Evolutionary conservation across 1,140 invertebrate genomes (phyloP).

Genomic region (Lepidurus packardi): DNA sequence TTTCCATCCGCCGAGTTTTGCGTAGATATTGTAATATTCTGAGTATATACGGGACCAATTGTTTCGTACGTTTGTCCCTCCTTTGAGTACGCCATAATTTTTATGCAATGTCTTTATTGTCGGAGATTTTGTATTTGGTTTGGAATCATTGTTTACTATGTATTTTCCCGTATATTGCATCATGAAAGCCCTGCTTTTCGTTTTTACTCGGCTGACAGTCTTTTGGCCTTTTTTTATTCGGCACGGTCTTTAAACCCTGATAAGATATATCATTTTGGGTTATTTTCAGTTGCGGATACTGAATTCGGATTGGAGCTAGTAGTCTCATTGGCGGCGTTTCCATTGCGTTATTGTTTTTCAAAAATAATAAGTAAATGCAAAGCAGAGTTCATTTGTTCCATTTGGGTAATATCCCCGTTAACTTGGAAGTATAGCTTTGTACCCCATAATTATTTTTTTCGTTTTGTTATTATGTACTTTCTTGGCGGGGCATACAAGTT

Average conservation of each 20-base stretch:
- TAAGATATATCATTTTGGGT: background rate
- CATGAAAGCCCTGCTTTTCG: background rate
- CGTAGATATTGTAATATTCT: background rate
- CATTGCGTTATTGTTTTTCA: slow-evolving; percentile 9
- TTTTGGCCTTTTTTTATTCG: background rate
- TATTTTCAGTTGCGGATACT: slow-evolving; percentile 17
- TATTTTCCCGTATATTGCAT: background rate
- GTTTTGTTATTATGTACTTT: background rate
- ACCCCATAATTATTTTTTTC: background rate
- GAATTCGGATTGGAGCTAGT: background rate
- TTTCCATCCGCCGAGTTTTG: background rate
- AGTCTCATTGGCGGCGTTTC: slow-evolving; percentile 13
- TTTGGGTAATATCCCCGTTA: background rate
- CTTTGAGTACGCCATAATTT: slow-evolving; percentile 3
- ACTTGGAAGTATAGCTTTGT: background rate
- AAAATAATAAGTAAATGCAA: background rate
- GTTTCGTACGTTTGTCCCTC: background rate
- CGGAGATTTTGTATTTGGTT: background rate
- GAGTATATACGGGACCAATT: background rate
- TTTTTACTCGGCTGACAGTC: background rate
- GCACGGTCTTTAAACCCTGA: slow-evolving; percentile 6
- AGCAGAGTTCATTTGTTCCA: slow-evolving; percentile 17
- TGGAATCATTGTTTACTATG: background rate
- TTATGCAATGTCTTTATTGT: background rate
- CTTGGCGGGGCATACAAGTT: background rate